Evolutionary conservation across 2,888 invertebrate genomes (phyloP), one percentile per base, ranked within the genome.

Genomic region (Amblyjoppa fuscipennis): DNA sequence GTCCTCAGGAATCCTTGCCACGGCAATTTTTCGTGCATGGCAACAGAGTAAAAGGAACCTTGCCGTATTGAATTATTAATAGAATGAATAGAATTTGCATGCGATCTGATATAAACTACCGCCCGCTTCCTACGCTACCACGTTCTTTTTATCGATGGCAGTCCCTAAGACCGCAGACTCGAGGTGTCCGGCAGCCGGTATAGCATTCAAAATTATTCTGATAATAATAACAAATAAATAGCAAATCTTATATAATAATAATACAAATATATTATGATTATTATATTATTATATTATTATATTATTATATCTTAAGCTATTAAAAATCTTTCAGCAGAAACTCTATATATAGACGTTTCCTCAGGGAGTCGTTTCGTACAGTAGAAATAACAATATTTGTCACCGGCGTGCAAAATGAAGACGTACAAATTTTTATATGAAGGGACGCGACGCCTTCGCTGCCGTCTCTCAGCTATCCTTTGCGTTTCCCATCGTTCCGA

Each of bases 381-480:
- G 45, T 34, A 38, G 56, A 34, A 77, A 45, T 56, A 38, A 11
- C 2, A 20, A 59, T 41, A 25, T 20, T 49, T 70, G 41, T 31
- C 28, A 13, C 13, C 13, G 2, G 4, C 25, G 77, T 76, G 84
- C 79, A 87, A 91, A 87, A 91, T 91, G 89, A 90, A 92, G 89
- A 90, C 89, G 88, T 89, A 88, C 91, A 85, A 86, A 16, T 88
- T 91, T 89, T 89, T 69, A 81, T 51, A 86, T 66, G 45, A 31
- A 31, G 69, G 28, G 49, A 38, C 11, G 69, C 25, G 73, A 31
- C 80, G 75, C 74, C 85, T 68, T 80, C 78, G 81, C 76, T 69
- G 49, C 69, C 71, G 59, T 64, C 77, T 66, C 83, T 53, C 66
- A 59, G 31, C 34, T 78, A 38, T n/a, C 69, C 71, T 51, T 28